A percentile compares a stretch with the other conserved stretches of the same genome.
phyloP scores from a whole-genome alignment of 2,797 vertebrate species.

The Sylvilagus floridanus region DNA sequence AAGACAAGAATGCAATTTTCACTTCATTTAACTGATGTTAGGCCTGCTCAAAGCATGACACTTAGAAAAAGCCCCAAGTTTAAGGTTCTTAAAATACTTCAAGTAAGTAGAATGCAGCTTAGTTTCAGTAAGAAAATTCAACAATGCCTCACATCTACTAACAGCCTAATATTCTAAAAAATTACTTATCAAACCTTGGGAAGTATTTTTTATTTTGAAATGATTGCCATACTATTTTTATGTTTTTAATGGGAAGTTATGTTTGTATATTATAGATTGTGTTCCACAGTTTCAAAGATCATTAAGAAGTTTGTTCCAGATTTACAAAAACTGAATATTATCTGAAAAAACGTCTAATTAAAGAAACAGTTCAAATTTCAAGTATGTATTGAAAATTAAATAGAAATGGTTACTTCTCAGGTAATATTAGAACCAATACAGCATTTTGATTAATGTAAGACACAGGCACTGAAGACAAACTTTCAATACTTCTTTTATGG shows the following conservation, averaged over 20 bases:
- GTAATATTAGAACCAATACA: slow-evolving; percentile 1
- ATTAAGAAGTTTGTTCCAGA: slow-evolving; percentile 77
- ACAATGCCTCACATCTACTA: slow-evolving; percentile 79
- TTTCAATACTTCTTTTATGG: neutral
- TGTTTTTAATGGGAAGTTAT: slow-evolving; percentile 73
- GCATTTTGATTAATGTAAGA: slow-evolving; percentile 36
- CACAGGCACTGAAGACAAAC: slow-evolving; percentile 37
- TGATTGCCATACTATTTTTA: slow-evolving; percentile 65
- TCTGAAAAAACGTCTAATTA: slow-evolving; percentile 10
- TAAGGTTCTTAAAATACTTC: slow-evolving; percentile 92
- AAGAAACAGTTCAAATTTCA: slow-evolving; percentile 47
- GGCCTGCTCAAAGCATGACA: slow-evolving; percentile 91
- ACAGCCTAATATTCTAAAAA: slow-evolving; percentile 77
- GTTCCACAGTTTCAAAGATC: neutral
- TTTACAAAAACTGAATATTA: slow-evolving; percentile 49
- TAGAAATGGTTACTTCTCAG: slow-evolving; percentile 70
- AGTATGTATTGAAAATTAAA: slow-evolving; percentile 69
- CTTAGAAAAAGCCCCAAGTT: slow-evolving; percentile 91
- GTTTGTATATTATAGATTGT: slow-evolving; percentile 52
- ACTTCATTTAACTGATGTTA: slow-evolving; percentile 96
- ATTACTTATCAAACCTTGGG: slow-evolving; percentile 62
- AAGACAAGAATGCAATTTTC: slow-evolving; percentile 98
- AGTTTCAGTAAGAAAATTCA: slow-evolving; percentile 84
- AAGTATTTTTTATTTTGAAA: slow-evolving; percentile 76
- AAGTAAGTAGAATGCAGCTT: slow-evolving; percentile 86